Percentiles rank a stretch among this genome's conserved stretches.
These are phyloP conservation scores for Anthophora plumipes DNA, from an alignment of 2,888 invertebrate species.

Conservation along the genomic window DNA sequence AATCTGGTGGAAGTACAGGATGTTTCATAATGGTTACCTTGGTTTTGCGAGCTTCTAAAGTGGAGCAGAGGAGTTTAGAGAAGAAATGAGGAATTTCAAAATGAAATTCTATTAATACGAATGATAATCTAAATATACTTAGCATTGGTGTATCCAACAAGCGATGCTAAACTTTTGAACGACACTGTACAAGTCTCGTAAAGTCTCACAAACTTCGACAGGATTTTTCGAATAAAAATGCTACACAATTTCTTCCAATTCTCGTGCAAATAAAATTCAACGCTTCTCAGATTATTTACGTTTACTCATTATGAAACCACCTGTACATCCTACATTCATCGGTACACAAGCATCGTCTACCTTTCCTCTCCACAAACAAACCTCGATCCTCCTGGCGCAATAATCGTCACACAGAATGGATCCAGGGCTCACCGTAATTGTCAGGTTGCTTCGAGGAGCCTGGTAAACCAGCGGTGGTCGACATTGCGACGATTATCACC, in stretches of 20 bases:
- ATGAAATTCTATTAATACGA: too few species aligned
- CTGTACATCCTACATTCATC: neutral
- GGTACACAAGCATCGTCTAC: neutral
- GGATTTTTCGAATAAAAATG: neutral
- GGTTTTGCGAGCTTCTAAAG: too few species aligned
- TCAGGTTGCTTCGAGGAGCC: slow-evolving; percentile 77
- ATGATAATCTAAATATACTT: too few species aligned
- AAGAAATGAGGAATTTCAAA: too few species aligned
- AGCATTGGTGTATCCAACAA: too few species aligned
- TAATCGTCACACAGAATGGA: neutral
- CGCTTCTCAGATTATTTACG: too few species aligned
- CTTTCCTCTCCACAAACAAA: neutral
- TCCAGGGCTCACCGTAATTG: slow-evolving; percentile 60
- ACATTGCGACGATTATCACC: slow-evolving; percentile 47
- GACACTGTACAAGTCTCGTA: neutral
- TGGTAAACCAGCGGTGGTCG: slow-evolving; percentile 69
- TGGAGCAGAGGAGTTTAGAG: too few species aligned
- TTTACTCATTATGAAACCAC: neutral
- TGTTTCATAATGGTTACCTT: too few species aligned
- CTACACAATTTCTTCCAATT: too few species aligned
- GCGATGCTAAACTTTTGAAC: too few species aligned
- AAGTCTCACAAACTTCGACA: neutral
- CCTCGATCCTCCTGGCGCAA: neutral
- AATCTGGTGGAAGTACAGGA: too few species aligned
- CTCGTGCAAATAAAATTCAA: too few species aligned